Evolutionary conservation across 2,888 invertebrate genomes (phyloP), one percentile per base, ranked within the genome.

Genomic region (Netelia inedita): DNA sequence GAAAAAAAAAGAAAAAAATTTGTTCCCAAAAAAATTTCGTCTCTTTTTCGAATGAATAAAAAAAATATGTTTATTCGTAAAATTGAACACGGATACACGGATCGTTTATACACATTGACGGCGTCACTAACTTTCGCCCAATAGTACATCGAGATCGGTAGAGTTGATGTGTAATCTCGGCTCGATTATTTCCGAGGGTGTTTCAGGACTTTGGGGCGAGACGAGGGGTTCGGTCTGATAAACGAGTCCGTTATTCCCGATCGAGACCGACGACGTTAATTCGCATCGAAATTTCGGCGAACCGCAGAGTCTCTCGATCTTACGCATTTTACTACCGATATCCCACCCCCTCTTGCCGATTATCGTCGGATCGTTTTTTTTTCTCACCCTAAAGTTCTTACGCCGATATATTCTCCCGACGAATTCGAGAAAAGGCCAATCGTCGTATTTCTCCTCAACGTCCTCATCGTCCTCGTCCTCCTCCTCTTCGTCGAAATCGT

Each of bases 121-220:
- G 14, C 53, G 69, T 85, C 84, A 90, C 89, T 90, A 90, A 89
- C 90, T 90, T 61, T 88, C 85, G 16, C 65, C 41, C 35, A 90
- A 79, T 8, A 90, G 78, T 14, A 86, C 89, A 5, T 88, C 87
- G 69, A 90, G 85, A 75, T 90, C 90, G 28, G 28, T 28, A 10
- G 88, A 90, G 6, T 61, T 80, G 10, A 85, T 84, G 14, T 83
- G 85, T 75, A 82, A 86, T 57, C 88, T 88, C 11, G 72, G 68
- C 16, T 89, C 88, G 1, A 84, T 57, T 10, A 78, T 16, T 16
- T 89, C 89, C 43, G 84, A 69, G 11, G 89, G 87, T 0, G 87
- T 88, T 59, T 89, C 89, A 1, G 88, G 89, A 0, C 86, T 86
- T 1, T 88, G 88, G 0, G 88, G 89, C 1, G 76, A 84, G 11